Percentiles rank a stretch among this genome's conserved stretches.
phyloP scores from a whole-genome alignment of 2,797 vertebrate species.

The Phoxinus dragarum region DNA sequence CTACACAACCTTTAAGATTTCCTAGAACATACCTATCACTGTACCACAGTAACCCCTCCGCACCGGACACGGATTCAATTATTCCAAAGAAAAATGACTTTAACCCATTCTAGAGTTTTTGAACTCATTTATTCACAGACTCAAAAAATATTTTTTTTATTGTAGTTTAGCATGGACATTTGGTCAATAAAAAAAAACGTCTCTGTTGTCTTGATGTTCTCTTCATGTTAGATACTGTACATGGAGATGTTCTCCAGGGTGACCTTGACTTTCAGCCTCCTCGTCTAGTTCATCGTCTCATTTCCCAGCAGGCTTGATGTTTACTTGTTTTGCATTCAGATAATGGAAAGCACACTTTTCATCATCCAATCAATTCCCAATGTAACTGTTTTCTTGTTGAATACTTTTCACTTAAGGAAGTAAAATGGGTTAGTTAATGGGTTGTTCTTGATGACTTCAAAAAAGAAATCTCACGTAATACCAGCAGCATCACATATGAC shows the following conservation, averaged over 20 bases:
- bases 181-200: background rate
- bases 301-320: background rate
- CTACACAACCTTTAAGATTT: background rate
- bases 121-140: background rate
- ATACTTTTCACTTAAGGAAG: background rate
- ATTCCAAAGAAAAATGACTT: too few relatives aligned
- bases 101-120: background rate
- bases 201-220: background rate
- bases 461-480: background rate
- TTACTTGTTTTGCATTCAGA: background rate
- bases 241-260: background rate
- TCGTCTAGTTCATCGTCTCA: background rate
- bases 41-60: background rate
- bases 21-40: background rate
- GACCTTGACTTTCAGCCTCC: background rate
- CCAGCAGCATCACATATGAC: too few relatives aligned
- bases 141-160: background rate
- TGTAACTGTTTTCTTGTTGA: background rate
- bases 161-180: background rate
- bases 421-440: background rate
- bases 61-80: too few relatives aligned
- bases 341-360: background rate
- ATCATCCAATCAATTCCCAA: background rate
- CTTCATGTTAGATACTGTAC: background rate
- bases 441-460: background rate